A percentile compares a stretch with the other conserved stretches of the same genome.
phyloP scores from a whole-genome alignment of 1,140 invertebrate genomes.

The Drosophila funebris region DNA sequence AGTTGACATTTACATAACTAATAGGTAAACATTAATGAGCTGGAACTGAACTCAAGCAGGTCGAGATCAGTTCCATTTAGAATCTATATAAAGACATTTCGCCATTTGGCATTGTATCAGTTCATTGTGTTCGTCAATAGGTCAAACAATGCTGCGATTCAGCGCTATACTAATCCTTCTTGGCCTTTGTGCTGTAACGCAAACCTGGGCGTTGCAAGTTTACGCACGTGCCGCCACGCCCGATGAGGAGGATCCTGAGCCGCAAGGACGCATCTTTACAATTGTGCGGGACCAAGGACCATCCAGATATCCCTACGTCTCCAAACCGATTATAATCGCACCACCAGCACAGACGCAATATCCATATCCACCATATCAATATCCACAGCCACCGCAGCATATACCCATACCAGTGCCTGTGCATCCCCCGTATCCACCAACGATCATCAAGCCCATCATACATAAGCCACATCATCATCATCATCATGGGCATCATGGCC shows the following conservation, averaged over 20 bases:
- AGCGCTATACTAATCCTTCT: constrained; percentile 2
- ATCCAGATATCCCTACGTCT: not conserved
- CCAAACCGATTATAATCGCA: constrained; percentile 14
- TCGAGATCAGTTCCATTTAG: not conserved
- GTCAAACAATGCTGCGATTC: constrained; percentile 15
- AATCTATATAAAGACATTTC: constrained; percentile 29
- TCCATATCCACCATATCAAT: not conserved
- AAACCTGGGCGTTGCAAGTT: not conserved
- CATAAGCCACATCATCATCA: not conserved
- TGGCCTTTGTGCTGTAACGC: constrained; percentile 7
- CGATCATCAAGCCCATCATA: constrained; percentile 23
- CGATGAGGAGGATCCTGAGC: constrained; percentile 23
- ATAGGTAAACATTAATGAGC: constrained; percentile 29
- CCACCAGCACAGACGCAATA: not conserved
- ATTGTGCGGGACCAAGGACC: constrained; percentile 11
- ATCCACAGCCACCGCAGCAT: not conserved
- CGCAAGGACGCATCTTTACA: constrained; percentile 27
- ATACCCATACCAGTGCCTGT: constrained; percentile 1
- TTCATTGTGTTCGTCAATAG: constrained; percentile 16
- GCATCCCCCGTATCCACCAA: not conserved
- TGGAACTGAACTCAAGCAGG: not conserved
- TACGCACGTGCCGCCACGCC: not conserved
- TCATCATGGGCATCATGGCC: not conserved
- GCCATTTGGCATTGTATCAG: constrained; percentile 1
- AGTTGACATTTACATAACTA: constrained; percentile 26